Conservation (phyloP, 2,113 vertebrate genomes). For the Echinops telfairi region DNA sequence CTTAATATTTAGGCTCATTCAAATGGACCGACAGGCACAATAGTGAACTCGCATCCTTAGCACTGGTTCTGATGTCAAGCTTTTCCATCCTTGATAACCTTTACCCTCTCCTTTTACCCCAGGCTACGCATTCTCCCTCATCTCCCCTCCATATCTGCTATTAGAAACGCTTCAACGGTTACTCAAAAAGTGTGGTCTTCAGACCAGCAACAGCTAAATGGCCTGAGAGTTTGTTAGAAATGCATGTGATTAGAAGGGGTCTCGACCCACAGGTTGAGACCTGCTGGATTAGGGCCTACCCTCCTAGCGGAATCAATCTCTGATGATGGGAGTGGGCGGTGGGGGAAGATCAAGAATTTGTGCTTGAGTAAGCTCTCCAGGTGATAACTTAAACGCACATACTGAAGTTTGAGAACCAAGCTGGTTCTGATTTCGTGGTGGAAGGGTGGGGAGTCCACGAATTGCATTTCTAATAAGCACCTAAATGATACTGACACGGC, state of each 20-base stretch:
- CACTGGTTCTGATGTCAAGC: background rate
- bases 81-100: background rate
- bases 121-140: background rate
- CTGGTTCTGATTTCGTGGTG: background rate
- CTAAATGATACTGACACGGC: background rate
- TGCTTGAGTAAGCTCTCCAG: slow-evolving; percentile 7
- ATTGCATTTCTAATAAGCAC: background rate
- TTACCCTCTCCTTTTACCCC: background rate
- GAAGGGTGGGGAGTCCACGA: background rate
- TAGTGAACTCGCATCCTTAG: background rate
- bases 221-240: slow-evolving; percentile 33
- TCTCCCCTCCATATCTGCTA: background rate
- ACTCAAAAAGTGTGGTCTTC: background rate
- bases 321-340: background rate
- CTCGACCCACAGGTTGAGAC: no score
- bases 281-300: background rate
- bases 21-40: slow-evolving; percentile 24
- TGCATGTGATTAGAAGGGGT: background rate
- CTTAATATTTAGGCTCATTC: slow-evolving; percentile 26
- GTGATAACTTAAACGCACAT: background rate
- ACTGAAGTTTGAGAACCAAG: background rate
- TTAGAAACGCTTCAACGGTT: background rate
- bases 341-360: background rate
- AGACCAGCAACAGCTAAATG: background rate
- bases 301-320: background rate